These are phyloP conservation scores for Astur gentilis DNA, from an alignment of 2,113 vertebrate species.

Conservation along the genomic window DNA sequence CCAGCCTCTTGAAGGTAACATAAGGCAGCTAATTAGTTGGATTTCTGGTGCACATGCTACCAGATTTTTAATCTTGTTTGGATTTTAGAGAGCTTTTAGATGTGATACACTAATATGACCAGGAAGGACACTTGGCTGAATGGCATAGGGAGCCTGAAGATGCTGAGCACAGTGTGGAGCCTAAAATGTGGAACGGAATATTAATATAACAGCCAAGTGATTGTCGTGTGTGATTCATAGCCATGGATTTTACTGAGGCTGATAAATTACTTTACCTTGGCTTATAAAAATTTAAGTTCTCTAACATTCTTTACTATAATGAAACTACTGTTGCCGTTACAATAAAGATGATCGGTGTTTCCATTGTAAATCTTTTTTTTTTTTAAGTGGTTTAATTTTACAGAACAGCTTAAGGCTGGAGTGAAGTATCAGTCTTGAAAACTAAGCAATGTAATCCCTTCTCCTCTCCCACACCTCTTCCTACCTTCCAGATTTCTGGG, in stretches of 20 bases:
- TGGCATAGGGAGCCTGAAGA: slow-evolving; percentile 16
- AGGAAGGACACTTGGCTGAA: background rate
- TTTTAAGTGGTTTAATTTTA: slow-evolving; percentile 14
- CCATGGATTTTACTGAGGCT: slow-evolving; percentile 42
- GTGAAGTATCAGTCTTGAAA: background rate
- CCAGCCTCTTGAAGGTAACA: slow-evolving; percentile 39
- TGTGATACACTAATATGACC: background rate
- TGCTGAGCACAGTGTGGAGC: slow-evolving; percentile 38
- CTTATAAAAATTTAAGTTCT: slow-evolving; percentile 42
- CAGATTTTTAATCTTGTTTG: background rate
- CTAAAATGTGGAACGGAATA: slow-evolving; percentile 3
- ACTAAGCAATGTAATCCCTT: background rate
- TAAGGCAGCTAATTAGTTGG: slow-evolving; percentile 53
- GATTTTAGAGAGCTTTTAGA: slow-evolving; percentile 10
- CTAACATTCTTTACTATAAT: slow-evolving; percentile 39
- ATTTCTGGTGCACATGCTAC: background rate
- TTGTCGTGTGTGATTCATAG: slow-evolving; percentile 11
- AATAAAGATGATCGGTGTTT: slow-evolving; percentile 64
- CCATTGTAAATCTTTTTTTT: slow-evolving; percentile 50
- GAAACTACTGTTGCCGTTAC: slow-evolving; percentile 41
- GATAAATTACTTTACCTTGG: slow-evolving; percentile 35
- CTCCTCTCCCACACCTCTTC: background rate
- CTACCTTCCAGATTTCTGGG: background rate
- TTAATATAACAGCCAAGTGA: background rate
- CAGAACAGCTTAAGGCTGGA: slow-evolving; percentile 29